Base-by-base conservation (phyloP, 2,113 vertebrate genomes). In the Helogale parvula region DNA sequence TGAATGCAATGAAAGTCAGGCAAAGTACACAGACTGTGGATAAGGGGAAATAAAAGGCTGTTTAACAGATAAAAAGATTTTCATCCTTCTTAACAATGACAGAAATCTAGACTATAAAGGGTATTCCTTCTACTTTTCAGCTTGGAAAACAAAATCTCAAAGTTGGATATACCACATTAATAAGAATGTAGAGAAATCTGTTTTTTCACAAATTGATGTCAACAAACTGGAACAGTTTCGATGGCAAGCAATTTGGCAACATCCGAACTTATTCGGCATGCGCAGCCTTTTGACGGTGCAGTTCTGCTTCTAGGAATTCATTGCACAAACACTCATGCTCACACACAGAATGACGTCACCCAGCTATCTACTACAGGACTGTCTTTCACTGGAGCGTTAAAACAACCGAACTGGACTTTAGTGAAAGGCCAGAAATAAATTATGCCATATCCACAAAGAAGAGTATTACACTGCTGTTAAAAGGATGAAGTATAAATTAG, bases 81-180 rank as follows among this genome's bases (percentile, higher is more conserved):
- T 72, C n/a, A 90, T 54, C 1, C 4, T 88, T 79, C 72, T 80
- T 82, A 93, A 80, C 27, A 91, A 89, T 57, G 33, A 52, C 54
- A 76, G 3, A 84, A 83, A 63, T 33, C 89, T 86, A 31, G 72
- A n/a, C 9, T 92, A 41, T 14, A 45, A 35, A 68, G 21, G 3
- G 65, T 74, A 9, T 23, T 13, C 7, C 25, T 94, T 82, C 92
- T 35, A 31, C 7, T 8, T 96, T 90, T 84, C 33, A 63, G 16
- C 84, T 80, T 83, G 54, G 85, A 83, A 93, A 79, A 50, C 35
- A 96, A 83, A 96, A 77, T 38, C 50, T 87, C 50, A 77, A 79
- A 82, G 19, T 71, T 90, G 63, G 60, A 57, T 50, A 7, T 84
- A 29, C 35, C 92, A 23, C 45, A 25, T 85, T 68, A 84, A 89